Percentiles rank a stretch among this genome's conserved stretches.
phyloP scores from a whole-genome alignment of 2,888 invertebrate genomes.

The Drosophila vallismaia region DNA sequence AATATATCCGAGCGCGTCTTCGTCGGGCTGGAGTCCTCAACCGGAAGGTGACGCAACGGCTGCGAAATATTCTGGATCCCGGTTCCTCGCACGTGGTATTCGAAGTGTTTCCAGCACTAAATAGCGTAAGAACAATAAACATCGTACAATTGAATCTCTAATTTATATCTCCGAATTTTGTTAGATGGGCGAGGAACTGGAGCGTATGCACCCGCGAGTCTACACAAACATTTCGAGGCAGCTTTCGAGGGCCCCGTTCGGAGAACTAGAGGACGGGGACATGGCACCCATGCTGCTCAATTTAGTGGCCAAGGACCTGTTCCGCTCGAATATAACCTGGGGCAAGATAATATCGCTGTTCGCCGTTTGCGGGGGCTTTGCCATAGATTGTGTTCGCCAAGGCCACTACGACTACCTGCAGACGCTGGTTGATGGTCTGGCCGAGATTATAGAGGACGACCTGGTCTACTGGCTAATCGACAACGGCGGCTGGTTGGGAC shows the following conservation, averaged over 20 bases:
- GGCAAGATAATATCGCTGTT: constrained; percentile 92
- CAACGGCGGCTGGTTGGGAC: constrained; percentile 91
- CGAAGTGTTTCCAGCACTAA: constrained; percentile 88
- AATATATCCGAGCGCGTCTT: constrained; percentile 90
- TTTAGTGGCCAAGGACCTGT: constrained; percentile 89
- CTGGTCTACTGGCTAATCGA: constrained; percentile 90
- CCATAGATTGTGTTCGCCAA: constrained; percentile 91
- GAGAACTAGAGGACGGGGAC: constrained; percentile 85
- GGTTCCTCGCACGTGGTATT: constrained; percentile 85
- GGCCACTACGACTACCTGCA: constrained; percentile 91
- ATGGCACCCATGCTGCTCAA: constrained; percentile 86
- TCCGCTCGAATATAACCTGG: constrained; percentile 90
- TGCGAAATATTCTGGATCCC: constrained; percentile 86
- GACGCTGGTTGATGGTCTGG: constrained; percentile 90
- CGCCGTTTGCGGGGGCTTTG: constrained; percentile 92
- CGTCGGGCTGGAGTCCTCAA: constrained; percentile 90
- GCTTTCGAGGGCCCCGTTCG: constrained; percentile 87
- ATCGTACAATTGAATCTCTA: not conserved
- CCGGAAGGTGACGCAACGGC: constrained; percentile 89
- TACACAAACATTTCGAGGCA: constrained; percentile 90
- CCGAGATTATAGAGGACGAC: constrained; percentile 89
- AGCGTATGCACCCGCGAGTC: constrained; percentile 91
- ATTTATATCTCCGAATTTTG: constrained; percentile 60
- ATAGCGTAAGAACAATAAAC: constrained; percentile 84
- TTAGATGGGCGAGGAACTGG: constrained; percentile 88